Conservation (phyloP, 2,113 vertebrate species). For the Nannospalax galili region DNA sequence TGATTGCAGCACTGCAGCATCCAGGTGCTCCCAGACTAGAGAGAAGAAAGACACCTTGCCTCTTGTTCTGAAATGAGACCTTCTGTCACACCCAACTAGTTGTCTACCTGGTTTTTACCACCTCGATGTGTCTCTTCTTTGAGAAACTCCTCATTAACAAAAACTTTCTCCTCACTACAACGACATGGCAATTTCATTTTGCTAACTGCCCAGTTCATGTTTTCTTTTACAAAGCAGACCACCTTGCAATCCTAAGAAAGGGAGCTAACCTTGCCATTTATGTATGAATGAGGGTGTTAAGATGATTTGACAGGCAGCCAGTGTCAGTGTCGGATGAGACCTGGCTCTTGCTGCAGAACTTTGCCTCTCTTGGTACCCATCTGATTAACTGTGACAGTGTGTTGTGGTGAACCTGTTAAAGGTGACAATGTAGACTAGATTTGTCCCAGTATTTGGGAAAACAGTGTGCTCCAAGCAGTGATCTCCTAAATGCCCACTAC, state of each 20-base stretch:
- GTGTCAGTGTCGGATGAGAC: not conserved
- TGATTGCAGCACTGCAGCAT: not conserved
- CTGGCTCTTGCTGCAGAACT: not conserved
- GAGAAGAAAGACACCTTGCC: not conserved
- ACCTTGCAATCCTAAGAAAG: not conserved
- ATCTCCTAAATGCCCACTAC: not conserved
- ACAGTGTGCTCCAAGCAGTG: not conserved
- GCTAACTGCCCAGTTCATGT: not conserved
- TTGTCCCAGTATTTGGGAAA: not conserved
- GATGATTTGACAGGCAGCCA: not conserved
- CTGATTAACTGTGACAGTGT: not conserved
- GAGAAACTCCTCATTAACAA: not conserved
- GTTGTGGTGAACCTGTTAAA: not conserved
- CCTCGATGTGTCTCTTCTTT: not conserved
- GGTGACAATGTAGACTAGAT: not conserved
- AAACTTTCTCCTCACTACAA: not conserved
- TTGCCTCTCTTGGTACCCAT: not conserved
- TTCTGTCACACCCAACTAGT: not conserved
- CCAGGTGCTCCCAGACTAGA: not conserved
- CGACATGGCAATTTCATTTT: not conserved
- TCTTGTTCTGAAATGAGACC: not conserved
- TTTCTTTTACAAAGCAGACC: too few relatives aligned
- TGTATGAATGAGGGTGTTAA: not conserved
- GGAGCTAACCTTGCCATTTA: not conserved
- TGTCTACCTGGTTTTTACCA: not conserved